Conservation (phyloP, 92 coral and sea anemone species). For the Actinostola sp. region DNA sequence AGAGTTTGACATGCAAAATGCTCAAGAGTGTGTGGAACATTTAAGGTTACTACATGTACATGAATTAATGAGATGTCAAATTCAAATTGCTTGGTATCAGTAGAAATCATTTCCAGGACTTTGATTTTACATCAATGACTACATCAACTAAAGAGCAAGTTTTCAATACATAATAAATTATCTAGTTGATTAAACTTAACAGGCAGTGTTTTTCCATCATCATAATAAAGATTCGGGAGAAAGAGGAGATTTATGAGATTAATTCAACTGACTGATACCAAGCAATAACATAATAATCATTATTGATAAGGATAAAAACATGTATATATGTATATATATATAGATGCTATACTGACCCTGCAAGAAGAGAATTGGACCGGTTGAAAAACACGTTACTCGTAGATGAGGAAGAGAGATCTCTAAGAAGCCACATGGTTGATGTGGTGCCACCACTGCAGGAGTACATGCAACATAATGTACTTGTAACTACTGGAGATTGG, state of each 20-base stretch:
- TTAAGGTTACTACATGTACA: conserved; percentile 24
- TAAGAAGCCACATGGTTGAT: conserved; percentile 20
- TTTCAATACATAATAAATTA: too few relatives aligned
- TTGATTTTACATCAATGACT: too few relatives aligned
- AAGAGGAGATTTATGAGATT: too few relatives aligned
- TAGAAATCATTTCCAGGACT: neutral
- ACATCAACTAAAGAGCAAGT: too few relatives aligned
- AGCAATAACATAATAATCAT: neutral
- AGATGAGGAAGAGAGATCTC: conserved; percentile 48
- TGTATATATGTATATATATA: conserved; percentile 4
- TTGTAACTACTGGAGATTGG: conserved; percentile 55
- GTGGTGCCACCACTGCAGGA: conserved; percentile 13
- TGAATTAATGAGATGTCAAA: neutral
- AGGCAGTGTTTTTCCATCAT: too few relatives aligned
- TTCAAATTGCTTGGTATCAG: neutral
- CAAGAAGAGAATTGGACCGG: conserved; percentile 21
- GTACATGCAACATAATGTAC: conserved; percentile 15
- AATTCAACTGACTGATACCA: too few relatives aligned
- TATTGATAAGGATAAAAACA: neutral
- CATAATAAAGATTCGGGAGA: too few relatives aligned
- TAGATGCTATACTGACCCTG: conserved; percentile 49
- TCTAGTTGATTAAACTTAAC: too few relatives aligned
- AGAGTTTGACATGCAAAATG: conserved; percentile 30
- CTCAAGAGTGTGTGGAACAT: conserved; percentile 31
- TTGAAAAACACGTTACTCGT: conserved; percentile 20